Conservation (phyloP, 2,888 invertebrate species). For the Sesia apiformis region DNA sequence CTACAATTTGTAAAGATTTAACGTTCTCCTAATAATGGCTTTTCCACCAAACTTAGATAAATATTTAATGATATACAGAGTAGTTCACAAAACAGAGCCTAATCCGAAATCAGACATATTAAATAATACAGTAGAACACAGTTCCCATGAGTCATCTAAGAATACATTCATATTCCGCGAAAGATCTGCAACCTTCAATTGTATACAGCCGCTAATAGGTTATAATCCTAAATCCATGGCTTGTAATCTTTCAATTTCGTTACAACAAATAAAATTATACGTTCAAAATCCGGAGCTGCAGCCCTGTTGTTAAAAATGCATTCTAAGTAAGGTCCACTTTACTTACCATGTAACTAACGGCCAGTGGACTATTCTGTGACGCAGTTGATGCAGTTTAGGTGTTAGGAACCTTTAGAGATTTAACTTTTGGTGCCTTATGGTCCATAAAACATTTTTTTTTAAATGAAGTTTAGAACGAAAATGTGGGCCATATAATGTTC, state of each 20-base stretch:
- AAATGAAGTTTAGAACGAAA: background rate
- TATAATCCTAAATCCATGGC: constrained; percentile 30
- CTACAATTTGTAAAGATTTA: too few relatives aligned
- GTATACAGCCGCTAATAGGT: constrained; percentile 18
- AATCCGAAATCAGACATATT: too few relatives aligned
- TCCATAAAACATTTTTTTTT: background rate
- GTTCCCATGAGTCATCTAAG: constrained; percentile 8
- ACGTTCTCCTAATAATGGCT: too few relatives aligned
- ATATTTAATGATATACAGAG: too few relatives aligned
- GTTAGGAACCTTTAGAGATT: too few relatives aligned
- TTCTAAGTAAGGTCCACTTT: constrained; percentile 41
- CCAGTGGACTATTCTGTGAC: constrained; percentile 9
- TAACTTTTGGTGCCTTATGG: background rate
- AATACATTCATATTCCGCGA: constrained; percentile 9
- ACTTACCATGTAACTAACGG: constrained; percentile 40
- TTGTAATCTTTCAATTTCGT: constrained; percentile 50
- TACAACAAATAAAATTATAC: constrained; percentile 44
- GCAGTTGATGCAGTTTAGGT: too few relatives aligned
- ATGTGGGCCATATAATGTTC: too few relatives aligned
- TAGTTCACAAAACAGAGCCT: background rate
- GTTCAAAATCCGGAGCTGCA: constrained; percentile 18
- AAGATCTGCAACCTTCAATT: constrained; percentile 7
- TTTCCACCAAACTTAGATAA: too few relatives aligned
- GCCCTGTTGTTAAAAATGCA: constrained; percentile 51
- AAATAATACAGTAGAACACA: too few relatives aligned